Base-by-base conservation (phyloP, 2,888 invertebrate genomes). In the Netelia virgata region DNA sequence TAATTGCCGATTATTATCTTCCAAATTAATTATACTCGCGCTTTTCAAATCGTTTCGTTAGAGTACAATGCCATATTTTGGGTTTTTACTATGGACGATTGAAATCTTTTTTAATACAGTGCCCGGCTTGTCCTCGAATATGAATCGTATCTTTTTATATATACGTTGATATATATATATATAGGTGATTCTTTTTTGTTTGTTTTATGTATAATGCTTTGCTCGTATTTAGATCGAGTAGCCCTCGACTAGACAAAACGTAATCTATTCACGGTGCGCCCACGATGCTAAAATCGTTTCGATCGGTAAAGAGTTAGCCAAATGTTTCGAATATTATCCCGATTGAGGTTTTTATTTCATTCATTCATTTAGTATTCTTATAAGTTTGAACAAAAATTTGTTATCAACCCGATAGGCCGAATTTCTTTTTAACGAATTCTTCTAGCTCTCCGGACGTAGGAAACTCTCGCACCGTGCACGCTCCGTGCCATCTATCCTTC, bases 31-130 rank as follows among this genome's bases (percentile, higher is more conserved):
- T 8, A 47, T 28, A 8, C 57, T 80, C 53, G 50, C 11, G 73
- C 16, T 43, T 77, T 28, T 75, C 85, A 86, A 85, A 87, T 87
- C 84, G 85, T 83, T 83, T 83, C 81, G 83, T 86, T 84, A 83
- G 84, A 88, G 83, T 86, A 86, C 59, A 87, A 83, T 86, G 84
- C 83, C 77, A 82, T 83, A 47, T 76, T 14, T 64, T 9, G 28
- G 28, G 16, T 55, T 63, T 55, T 59, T 55, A 72, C 64, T 11
- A 47, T 41, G 36, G 78, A 41, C 41, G 53, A 64, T 78, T 41
- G 43, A 50, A 28, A 64, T 57, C 59, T 75, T 41, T 47, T 18
- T n/a, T 43, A 28, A 77, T 76, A 69, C 11, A 55, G 66, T 76
- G 50, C 55, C 64, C 23, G 3, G 47, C 55, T 74, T 53, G 78